Base-by-base conservation (phyloP, 2,888 invertebrate genomes). In the Desoria tigrina region DNA sequence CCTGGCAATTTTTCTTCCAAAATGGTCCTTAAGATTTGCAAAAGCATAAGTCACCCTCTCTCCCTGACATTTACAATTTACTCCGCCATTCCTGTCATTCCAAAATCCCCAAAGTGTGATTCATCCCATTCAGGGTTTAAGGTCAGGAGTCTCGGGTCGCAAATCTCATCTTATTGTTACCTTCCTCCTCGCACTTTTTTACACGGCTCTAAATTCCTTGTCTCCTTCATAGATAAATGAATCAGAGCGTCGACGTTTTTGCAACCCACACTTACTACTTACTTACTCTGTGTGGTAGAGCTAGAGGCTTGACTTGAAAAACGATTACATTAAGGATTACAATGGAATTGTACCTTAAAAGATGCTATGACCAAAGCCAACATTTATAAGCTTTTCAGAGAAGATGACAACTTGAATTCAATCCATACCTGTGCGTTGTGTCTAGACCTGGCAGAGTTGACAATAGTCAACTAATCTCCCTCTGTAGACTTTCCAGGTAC, bases 11-110 rank as follows among this genome's bases (percentile, higher is more conserved):
- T 58, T 58, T 58, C 58, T 58, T 58, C 39, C 28, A 58, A 58
- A 58, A 58, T 49, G 58, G 58, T 58, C 37, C 49, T 58, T 49
- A 49, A 42, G 24, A 58, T 58, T 58, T 49, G 58, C 58, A 58
- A 58, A 45, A 45, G 49, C 58, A 58, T 42, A 45, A 45, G 45
- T 58, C 49, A 58, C 58, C 42, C 24, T 39, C 37, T 39, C 24
- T 37, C 18, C 32, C 11, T 23, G 58, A 58, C 58, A 45, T 23
- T 42, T 45, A 58, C 58, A 58, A 58, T 58, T 58, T 58, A 58
- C 58, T 58, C 39, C 24, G 27, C 49, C 37, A 58, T 58, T 58
- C 37, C 56, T 57, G 56, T 57, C 56, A 37, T 57, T 6, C 27
- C n/a, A 54, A 18, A n/a, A 26, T 54, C 56, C 56, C 56, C 37